phyloP scores from a whole-genome alignment of 2,113 vertebrate genomes.

The Platichthys flesus region DNA sequence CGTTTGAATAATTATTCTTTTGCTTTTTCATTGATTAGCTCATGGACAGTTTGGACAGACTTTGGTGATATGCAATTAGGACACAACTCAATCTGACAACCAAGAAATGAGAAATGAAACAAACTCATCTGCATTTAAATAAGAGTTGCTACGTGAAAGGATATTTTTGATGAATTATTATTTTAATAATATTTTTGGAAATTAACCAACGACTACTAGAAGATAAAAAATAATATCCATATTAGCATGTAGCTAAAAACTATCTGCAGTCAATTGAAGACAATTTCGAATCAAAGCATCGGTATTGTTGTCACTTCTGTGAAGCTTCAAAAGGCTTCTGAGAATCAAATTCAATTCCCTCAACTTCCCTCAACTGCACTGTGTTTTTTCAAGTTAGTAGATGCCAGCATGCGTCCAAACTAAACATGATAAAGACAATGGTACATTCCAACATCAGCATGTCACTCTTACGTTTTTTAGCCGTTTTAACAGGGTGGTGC shows the following conservation, averaged over 20 bases:
- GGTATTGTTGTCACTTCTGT: neutral
- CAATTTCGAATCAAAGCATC: neutral
- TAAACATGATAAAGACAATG: neutral
- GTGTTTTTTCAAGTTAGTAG: neutral
- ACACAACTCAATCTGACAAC: neutral
- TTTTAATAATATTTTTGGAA: too few species aligned
- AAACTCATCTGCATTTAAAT: neutral
- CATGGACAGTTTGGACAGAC: neutral
- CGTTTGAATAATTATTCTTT: too few species aligned
- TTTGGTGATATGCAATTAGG: neutral
- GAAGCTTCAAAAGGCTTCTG: neutral
- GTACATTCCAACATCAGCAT: too few species aligned
- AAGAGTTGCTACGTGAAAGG: too few species aligned
- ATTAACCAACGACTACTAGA: too few species aligned
- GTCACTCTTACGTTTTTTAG: neutral
- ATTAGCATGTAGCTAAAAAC: too few species aligned
- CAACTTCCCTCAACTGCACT: too few species aligned
- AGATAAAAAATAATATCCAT: too few species aligned
- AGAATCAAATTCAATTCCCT: neutral
- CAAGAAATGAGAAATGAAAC: neutral
- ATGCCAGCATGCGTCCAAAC: neutral
- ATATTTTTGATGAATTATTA: too few species aligned
- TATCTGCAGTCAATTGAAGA: neutral
- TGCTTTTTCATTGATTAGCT: too few species aligned
- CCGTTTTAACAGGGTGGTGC: neutral